Conservation (phyloP, 2,113 vertebrate genomes). For the Fukomys damarensis region DNA sequence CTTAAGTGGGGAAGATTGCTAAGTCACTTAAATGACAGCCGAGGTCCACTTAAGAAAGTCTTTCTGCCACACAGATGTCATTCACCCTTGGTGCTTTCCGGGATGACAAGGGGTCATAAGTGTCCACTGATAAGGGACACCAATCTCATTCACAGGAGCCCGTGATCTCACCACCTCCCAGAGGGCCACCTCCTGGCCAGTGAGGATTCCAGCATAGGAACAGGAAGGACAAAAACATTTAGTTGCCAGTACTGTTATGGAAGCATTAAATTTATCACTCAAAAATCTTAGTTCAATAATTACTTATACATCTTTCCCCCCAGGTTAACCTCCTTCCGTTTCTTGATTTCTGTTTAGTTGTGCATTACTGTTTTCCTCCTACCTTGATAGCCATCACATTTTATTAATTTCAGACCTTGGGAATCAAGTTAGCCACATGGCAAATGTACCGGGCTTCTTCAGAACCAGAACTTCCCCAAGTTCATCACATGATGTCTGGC, state of each 20-base stretch:
- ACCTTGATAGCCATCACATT: background rate
- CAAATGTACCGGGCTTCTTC: background rate
- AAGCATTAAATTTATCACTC: background rate
- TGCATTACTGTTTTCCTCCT: background rate
- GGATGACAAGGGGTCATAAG: background rate
- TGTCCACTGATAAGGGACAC: background rate
- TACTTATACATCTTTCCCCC: background rate
- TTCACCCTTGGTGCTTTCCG: background rate
- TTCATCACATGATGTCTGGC: background rate
- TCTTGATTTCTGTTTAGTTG: constrained; percentile 32
- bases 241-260: background rate
- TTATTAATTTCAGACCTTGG: background rate
- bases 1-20: background rate
- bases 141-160: background rate
- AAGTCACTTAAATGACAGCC: background rate
- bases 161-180: background rate
- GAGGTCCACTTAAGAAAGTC: background rate
- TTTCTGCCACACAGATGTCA: background rate
- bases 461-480: background rate
- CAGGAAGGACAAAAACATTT: background rate
- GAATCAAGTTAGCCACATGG: background rate
- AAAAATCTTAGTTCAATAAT: background rate
- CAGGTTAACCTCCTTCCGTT: background rate
- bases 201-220: background rate
- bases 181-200: background rate